Evolutionary conservation across 2,888 invertebrate genomes (phyloP).

Genomic region (Rotaria sp.): DNA sequence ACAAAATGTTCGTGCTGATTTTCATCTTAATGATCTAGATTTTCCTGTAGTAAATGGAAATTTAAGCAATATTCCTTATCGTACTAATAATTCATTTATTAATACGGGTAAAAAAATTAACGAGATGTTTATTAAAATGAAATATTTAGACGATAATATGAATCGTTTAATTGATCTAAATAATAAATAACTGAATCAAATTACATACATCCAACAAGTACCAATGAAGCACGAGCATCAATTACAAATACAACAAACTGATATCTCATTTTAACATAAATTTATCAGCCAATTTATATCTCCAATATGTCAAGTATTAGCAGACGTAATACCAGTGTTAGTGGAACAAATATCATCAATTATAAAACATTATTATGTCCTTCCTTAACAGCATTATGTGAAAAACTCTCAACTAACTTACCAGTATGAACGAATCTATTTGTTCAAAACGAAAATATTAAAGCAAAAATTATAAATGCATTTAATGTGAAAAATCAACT

Average conservation of each 20-base stretch:
- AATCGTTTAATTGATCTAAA: background rate
- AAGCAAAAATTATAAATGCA: background rate
- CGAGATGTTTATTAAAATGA: background rate
- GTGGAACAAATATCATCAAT: background rate
- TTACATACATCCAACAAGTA: background rate
- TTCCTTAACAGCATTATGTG: background rate
- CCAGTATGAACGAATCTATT: background rate
- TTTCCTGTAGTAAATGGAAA: too few relatives aligned
- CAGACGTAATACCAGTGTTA: background rate
- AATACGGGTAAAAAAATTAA: background rate
- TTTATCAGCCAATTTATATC: background rate
- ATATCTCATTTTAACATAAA: background rate
- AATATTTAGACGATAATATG: background rate
- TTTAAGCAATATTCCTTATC: too few relatives aligned
- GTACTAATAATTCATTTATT: too few relatives aligned
- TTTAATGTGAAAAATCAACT: too few relatives aligned
- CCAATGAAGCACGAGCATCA: background rate
- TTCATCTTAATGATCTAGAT: too few relatives aligned
- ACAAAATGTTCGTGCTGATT: too few relatives aligned
- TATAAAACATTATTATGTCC: background rate
- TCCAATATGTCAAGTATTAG: background rate
- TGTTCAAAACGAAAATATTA: background rate
- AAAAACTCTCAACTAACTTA: background rate
- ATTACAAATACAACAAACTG: background rate
- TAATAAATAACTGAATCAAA: background rate